Percentiles rank a stretch among this genome's conserved stretches.
Evolutionary conservation across 2,797 vertebrate genomes (phyloP).

Genomic region (Dermochelys coriacea): DNA sequence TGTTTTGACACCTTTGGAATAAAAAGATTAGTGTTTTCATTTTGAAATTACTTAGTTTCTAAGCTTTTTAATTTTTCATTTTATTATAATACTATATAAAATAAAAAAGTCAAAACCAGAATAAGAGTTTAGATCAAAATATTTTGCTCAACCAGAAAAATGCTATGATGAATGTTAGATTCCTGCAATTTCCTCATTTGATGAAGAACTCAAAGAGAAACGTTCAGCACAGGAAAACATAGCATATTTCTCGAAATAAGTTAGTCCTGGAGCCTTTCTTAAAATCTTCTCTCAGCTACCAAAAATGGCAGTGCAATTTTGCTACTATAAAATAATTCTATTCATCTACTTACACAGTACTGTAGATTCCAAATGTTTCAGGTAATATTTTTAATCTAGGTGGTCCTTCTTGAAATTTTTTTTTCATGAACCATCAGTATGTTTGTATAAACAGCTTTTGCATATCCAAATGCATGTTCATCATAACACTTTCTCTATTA

Average conservation of each 20-base stretch:
- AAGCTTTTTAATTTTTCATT: too few species aligned
- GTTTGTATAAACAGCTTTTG: neutral
- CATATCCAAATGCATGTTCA: constrained; percentile 31
- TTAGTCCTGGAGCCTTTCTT: constrained; percentile 36
- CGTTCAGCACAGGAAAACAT: constrained; percentile 18
- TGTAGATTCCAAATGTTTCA: constrained; percentile 25
- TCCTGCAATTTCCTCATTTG: constrained; percentile 22
- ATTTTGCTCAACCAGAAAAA: too few species aligned
- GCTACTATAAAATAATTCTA: constrained; percentile 10
- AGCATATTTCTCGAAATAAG: constrained; percentile 49
- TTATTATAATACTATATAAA: too few species aligned
- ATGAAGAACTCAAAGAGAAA: constrained; percentile 47
- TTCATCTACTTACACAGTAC: neutral
- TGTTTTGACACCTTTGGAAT: too few species aligned
- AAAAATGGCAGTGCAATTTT: constrained; percentile 35
- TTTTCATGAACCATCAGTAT: neutral
- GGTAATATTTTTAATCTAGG: neutral
- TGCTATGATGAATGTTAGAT: neutral
- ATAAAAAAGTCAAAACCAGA: too few species aligned
- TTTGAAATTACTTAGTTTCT: too few species aligned
- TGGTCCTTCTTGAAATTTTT: neutral
- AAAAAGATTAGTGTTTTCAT: too few species aligned
- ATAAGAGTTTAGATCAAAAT: too few species aligned
- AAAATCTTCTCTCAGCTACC: constrained; percentile 24
- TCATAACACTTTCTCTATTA: constrained; percentile 30